Percentiles rank a stretch among this genome's conserved stretches.
phyloP scores from a whole-genome alignment of 2,888 invertebrate genomes.

The Cremastinae sp. region DNA sequence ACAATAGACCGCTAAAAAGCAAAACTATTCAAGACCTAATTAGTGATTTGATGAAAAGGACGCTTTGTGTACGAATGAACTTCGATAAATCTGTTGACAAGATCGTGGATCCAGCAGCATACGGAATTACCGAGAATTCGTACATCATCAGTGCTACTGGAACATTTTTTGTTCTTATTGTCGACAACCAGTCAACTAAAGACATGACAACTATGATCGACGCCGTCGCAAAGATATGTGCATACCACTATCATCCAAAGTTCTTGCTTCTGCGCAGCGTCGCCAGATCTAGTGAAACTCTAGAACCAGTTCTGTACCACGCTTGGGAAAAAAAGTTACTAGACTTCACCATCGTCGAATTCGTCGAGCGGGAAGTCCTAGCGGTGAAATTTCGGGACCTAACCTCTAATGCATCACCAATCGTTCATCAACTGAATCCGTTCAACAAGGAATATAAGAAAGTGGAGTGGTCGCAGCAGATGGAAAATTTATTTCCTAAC shows the following conservation, averaged over 20 bases:
- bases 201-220: neutral
- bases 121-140: neutral
- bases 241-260: constrained; percentile 12
- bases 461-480: constrained; percentile 17
- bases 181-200: neutral
- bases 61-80: too few species aligned
- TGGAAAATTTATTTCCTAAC: constrained; percentile 60
- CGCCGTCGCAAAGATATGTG: constrained; percentile 12
- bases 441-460: constrained; percentile 53
- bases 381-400: neutral
- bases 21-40: too few species aligned
- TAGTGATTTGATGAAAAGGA: too few species aligned
- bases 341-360: constrained; percentile 58
- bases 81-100: too few species aligned
- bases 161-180: constrained; percentile 36
- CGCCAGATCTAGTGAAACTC: constrained; percentile 3
- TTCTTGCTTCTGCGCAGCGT: constrained; percentile 33
- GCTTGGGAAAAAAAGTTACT: constrained; percentile 52
- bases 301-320: constrained; percentile 45
- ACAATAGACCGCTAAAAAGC: too few species aligned
- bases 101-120: too few species aligned
- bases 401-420: neutral
- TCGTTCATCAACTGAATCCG: constrained; percentile 61
- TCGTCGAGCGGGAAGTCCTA: constrained; percentile 1
- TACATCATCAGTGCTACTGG: neutral